Conservation (phyloP, 2,113 vertebrate genomes). For the Siniperca chuatsi region DNA sequence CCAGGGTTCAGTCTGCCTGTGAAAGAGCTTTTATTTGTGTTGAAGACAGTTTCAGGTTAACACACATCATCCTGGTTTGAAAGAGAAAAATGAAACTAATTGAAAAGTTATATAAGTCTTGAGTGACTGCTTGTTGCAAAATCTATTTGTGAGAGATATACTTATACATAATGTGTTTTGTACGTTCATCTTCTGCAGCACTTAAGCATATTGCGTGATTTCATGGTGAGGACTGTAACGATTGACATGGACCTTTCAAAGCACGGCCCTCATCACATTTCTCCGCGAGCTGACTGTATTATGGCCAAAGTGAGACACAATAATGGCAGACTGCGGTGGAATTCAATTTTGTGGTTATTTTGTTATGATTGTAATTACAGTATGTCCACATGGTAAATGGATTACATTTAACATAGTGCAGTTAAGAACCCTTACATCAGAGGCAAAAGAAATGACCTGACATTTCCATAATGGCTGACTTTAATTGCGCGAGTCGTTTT, state of each 20-base stretch:
- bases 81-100: not conserved
- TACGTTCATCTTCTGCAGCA: not conserved
- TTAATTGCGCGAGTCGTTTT: constrained; percentile 60
- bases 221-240: constrained; percentile 1
- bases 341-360: constrained; percentile 75
- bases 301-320: constrained; percentile 48
- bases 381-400: constrained; percentile 65
- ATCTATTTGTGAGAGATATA: not conserved
- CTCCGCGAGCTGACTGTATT: constrained; percentile 37
- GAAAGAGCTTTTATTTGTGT: constrained; percentile 11
- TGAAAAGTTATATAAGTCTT: not conserved
- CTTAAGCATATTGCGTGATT: constrained; percentile 3
- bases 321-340: constrained; percentile 44
- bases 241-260: constrained; percentile 23
- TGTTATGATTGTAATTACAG: constrained; percentile 75
- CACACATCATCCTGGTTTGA: not conserved
- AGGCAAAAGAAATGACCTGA: constrained; percentile 74
- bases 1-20: constrained; percentile 25
- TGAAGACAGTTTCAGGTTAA: not conserved
- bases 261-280: not conserved
- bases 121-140: not conserved
- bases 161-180: not conserved
- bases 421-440: constrained; percentile 65
- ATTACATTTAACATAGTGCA: constrained; percentile 60
- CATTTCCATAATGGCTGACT: constrained; percentile 77